Evolutionary conservation across 2,113 vertebrate species (phyloP).

Genomic region (Brachyistius frenatus): DNA sequence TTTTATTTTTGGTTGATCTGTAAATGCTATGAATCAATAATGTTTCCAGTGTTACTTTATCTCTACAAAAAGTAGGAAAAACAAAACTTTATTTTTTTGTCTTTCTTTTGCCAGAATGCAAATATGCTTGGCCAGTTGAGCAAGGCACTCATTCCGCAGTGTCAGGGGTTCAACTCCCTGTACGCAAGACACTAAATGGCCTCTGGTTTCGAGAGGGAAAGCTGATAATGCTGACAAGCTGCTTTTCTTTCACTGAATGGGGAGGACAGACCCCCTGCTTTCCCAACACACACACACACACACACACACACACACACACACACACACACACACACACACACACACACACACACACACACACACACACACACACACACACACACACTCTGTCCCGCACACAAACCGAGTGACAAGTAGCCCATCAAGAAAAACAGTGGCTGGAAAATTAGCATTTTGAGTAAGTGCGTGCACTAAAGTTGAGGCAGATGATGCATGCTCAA

Average conservation of each 20-base stretch:
- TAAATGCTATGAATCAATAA: background rate
- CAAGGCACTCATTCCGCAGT: conserved; percentile 7
- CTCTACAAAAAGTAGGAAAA: too few species aligned
- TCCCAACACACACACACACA: conserved; percentile 42
- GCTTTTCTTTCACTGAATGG: conserved; percentile 52
- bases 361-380: conserved; percentile 16
- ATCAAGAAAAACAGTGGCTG: conserved; percentile 54
- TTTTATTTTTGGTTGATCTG: background rate
- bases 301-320: conserved; percentile 17
- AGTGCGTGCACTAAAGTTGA: conserved; percentile 60
- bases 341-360: conserved; percentile 19
- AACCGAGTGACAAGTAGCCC: conserved; percentile 53
- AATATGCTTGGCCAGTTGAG: background rate
- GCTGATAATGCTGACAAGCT: conserved; percentile 63
- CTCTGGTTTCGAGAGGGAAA: conserved; percentile 37
- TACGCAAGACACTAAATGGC: conserved; percentile 19
- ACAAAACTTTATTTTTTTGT: background rate
- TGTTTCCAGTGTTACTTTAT: too few species aligned
- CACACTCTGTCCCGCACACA: background rate
- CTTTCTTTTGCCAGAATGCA: background rate
- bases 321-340: conserved; percentile 36
- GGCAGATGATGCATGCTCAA: conserved; percentile 65
- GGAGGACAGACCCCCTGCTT: conserved; percentile 38
- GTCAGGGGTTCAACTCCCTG: conserved; percentile 22
- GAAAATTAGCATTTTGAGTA: conserved; percentile 72